A percentile compares a stretch with the other conserved stretches of the same genome.
These are phyloP conservation scores for Stegodyphus dumicola DNA, from an alignment of 1,140 invertebrate species.

Conservation along the genomic window DNA sequence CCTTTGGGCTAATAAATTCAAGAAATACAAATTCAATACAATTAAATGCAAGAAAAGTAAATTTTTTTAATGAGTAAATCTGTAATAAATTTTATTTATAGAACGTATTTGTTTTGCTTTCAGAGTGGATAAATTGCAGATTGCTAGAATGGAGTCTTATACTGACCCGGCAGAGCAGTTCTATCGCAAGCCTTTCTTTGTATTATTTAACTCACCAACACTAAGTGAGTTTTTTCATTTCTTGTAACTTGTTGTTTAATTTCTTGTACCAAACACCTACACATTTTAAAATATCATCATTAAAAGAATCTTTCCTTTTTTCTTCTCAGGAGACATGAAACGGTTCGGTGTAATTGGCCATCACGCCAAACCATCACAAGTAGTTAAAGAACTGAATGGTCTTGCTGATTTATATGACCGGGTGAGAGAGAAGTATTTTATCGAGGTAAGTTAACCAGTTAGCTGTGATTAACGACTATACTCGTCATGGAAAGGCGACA, in stretches of 20 bases:
- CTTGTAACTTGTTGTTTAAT: not conserved
- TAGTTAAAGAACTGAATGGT: slow-evolving; percentile 33
- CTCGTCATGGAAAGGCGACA: no score
- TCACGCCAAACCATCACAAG: slow-evolving; percentile 40
- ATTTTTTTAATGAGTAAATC: no score
- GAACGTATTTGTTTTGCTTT: not conserved
- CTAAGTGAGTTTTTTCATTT: slow-evolving; percentile 26
- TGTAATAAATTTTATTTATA: not conserved
- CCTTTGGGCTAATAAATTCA: no score
- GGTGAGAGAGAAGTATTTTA: slow-evolving; percentile 13
- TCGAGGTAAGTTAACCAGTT: not conserved
- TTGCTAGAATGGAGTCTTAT: slow-evolving; percentile 19
- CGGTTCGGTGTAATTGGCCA: slow-evolving; percentile 38
- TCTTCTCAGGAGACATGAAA: slow-evolving; percentile 34
- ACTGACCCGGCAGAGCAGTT: slow-evolving; percentile 18
- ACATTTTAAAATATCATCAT: not conserved
- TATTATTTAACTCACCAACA: slow-evolving; percentile 36
- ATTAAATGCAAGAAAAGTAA: no score
- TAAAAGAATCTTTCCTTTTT: not conserved
- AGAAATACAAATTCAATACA: no score
- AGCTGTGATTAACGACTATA: no score
- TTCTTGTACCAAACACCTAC: not conserved
- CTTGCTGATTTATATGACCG: slow-evolving; percentile 38
- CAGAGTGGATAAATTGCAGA: slow-evolving; percentile 37
- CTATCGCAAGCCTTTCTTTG: slow-evolving; percentile 36